Percentiles rank a stretch among this genome's conserved stretches.
phyloP scores from a whole-genome alignment of 2,888 invertebrate genomes.

The Orchestes rusci region DNA sequence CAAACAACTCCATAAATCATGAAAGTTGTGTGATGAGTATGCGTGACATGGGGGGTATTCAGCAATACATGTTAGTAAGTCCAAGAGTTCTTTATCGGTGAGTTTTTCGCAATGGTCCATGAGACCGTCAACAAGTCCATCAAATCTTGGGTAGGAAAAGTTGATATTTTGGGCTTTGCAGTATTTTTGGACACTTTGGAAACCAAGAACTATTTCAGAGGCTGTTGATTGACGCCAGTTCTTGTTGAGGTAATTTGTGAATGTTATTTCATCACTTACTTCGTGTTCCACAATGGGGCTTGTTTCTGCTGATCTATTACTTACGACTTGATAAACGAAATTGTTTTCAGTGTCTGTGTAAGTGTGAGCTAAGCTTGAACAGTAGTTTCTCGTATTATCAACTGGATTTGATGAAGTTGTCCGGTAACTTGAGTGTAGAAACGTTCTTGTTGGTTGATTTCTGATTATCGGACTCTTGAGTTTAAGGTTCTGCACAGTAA shows the following conservation, averaged over 20 bases:
- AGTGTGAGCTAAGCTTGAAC: too few species aligned
- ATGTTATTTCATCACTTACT: constrained; percentile 5
- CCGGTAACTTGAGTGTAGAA: too few species aligned
- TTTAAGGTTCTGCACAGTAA: too few species aligned
- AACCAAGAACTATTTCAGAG: constrained; percentile 35
- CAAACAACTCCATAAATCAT: constrained; percentile 59
- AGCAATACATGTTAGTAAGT: constrained; percentile 47
- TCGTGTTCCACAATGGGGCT: neutral
- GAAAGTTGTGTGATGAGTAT: constrained; percentile 51
- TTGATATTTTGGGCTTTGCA: constrained; percentile 33
- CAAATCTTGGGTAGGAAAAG: constrained; percentile 37
- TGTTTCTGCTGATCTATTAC: neutral
- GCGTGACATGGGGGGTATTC: constrained; percentile 49
- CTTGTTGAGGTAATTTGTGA: constrained; percentile 18
- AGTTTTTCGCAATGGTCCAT: constrained; percentile 50
- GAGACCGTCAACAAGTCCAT: constrained; percentile 41
- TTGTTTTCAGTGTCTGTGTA: constrained; percentile 1
- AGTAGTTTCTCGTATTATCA: too few species aligned
- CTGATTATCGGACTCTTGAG: too few species aligned
- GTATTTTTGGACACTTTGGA: constrained; percentile 33
- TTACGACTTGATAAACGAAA: neutral
- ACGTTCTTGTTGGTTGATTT: too few species aligned
- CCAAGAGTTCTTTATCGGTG: constrained; percentile 51
- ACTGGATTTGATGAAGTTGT: too few species aligned
- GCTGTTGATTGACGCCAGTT: constrained; percentile 33